Percentiles rank a stretch among this genome's conserved stretches.
Evolutionary conservation across 2,113 vertebrate genomes (phyloP).

Genomic region (Heterochromis multidens): DNA sequence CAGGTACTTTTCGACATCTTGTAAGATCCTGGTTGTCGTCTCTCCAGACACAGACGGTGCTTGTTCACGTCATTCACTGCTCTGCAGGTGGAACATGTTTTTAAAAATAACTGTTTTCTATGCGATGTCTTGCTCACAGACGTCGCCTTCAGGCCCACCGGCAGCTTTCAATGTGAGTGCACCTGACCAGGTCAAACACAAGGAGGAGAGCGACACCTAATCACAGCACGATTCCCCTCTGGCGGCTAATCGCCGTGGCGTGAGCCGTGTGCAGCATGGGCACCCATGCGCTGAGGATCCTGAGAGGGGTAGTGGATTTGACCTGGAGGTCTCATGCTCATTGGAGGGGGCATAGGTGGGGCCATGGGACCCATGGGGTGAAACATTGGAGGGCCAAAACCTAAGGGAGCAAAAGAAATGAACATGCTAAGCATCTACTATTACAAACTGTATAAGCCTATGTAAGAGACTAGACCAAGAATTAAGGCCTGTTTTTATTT

Average conservation of each 20-base stretch:
- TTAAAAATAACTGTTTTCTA: neutral
- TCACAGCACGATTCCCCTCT: neutral
- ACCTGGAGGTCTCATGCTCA: slow-evolving; percentile 90
- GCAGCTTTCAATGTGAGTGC: neutral
- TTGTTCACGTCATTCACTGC: slow-evolving; percentile 14
- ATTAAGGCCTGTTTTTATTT: neutral
- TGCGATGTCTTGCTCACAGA: neutral
- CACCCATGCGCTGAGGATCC: slow-evolving; percentile 95
- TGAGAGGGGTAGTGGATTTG: slow-evolving; percentile 96
- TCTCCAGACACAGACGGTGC: neutral
- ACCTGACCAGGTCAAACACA: neutral
- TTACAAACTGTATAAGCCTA: neutral
- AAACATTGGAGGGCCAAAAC: slow-evolving; percentile 86
- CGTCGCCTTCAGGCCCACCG: neutral
- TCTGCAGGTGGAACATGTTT: slow-evolving; percentile 5
- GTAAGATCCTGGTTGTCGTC: neutral
- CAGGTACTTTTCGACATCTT: neutral
- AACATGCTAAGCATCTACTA: neutral
- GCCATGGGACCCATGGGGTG: slow-evolving; percentile 87
- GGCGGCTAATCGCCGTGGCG: slow-evolving; percentile 79
- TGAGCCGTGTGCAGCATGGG: slow-evolving; percentile 81
- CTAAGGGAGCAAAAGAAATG: slow-evolving; percentile 58
- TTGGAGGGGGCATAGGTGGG: slow-evolving; percentile 82
- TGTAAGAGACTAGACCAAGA: neutral
- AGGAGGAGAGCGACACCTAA: neutral